Conservation (phyloP, 2,113 vertebrate species). For the Murina feae region DNA sequence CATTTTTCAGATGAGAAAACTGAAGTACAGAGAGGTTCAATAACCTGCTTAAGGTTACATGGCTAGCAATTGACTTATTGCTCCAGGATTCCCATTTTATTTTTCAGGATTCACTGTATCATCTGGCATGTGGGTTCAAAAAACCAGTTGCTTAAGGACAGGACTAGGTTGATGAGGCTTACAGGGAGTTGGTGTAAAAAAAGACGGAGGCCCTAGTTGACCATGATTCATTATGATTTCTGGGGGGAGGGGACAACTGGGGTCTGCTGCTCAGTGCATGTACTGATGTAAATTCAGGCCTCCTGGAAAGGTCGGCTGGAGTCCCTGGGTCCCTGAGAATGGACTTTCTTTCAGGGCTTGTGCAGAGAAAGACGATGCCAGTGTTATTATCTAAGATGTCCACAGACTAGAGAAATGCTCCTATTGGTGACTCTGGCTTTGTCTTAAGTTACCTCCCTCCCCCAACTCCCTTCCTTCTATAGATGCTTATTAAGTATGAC, state of each 20-base stretch:
- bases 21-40: not conserved
- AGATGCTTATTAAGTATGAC: not conserved
- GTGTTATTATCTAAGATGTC: not conserved
- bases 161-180: not conserved
- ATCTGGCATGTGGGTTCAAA: not conserved
- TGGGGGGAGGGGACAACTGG: not conserved
- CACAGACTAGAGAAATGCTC: not conserved
- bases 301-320: not conserved
- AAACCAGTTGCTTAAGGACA: not conserved
- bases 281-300: not conserved
- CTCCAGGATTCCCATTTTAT: not conserved
- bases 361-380: not conserved
- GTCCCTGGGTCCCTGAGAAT: not conserved
- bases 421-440: not conserved
- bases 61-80: not conserved
- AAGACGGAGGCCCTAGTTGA: not conserved
- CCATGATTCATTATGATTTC: not conserved
- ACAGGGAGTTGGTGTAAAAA: not conserved
- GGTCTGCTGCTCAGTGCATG: not conserved
- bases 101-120: not conserved
- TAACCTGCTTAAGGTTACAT: not conserved
- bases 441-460: not conserved
- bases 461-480: accelerated
- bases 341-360: not conserved
- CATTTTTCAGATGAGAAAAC: not conserved